Conservation (phyloP, 1,140 invertebrate species). For the Neotoxoptera formosana region DNA sequence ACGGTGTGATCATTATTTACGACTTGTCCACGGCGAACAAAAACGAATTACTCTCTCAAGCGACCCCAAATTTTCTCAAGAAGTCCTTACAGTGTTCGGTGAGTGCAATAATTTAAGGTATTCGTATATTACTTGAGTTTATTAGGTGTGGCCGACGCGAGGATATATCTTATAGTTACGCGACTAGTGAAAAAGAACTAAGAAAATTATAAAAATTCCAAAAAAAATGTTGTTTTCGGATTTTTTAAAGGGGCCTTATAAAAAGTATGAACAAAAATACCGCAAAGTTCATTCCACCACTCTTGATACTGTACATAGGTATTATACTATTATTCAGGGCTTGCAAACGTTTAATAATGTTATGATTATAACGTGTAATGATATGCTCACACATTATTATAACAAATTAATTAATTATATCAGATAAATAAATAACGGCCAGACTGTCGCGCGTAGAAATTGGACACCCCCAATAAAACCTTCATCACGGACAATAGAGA, state of each 20-base stretch:
- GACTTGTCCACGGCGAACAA: slow-evolving; percentile 37
- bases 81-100: slow-evolving; percentile 31
- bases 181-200: neutral
- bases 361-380: too few relatives aligned
- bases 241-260: too few relatives aligned
- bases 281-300: neutral
- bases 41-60: slow-evolving; percentile 39
- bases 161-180: neutral
- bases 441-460: too few relatives aligned
- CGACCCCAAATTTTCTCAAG: slow-evolving; percentile 28
- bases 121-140: neutral
- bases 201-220: neutral
- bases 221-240: neutral
- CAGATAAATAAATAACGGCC: too few relatives aligned
- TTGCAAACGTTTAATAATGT: too few relatives aligned
- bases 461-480: too few relatives aligned
- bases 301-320: neutral
- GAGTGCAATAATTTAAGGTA: neutral
- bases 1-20: slow-evolving; percentile 36
- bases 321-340: neutral
- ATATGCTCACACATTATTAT: too few relatives aligned
- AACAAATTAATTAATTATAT: too few relatives aligned
- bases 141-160: neutral
- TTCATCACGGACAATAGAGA: too few relatives aligned
- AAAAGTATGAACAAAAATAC: neutral